A percentile compares a stretch with the other conserved stretches of the same genome.
Evolutionary conservation across 2,797 vertebrate genomes (phyloP).

Genomic region (Esox lucius): DNA sequence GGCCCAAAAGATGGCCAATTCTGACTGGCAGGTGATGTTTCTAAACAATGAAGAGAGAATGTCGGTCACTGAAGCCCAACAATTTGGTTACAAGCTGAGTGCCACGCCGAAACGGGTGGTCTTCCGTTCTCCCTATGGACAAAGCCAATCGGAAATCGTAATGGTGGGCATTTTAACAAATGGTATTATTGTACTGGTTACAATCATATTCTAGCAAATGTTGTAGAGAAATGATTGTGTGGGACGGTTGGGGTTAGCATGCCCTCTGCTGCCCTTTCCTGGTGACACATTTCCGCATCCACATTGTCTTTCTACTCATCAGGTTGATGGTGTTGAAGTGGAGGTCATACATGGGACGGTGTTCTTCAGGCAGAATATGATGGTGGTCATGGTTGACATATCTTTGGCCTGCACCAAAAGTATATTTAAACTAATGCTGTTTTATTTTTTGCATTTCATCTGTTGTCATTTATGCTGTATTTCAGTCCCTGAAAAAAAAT

Average conservation of each 20-base stretch:
- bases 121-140: constrained; percentile 62
- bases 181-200: not conserved
- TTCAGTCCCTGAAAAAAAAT: not conserved
- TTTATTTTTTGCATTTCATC: too few relatives aligned
- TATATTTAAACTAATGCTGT: constrained; percentile 43
- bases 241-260: too few relatives aligned
- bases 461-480: too few relatives aligned
- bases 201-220: too few relatives aligned
- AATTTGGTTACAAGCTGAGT: constrained; percentile 67
- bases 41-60: constrained; percentile 57
- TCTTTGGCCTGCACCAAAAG: constrained; percentile 76
- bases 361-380: constrained; percentile 74
- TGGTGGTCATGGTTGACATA: constrained; percentile 70
- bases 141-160: constrained; percentile 49
- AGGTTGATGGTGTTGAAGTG: constrained; percentile 54
- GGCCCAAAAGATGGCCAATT: constrained; percentile 47
- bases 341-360: constrained; percentile 53
- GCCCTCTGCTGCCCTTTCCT: not conserved
- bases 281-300: not conserved
- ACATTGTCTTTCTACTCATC: not conserved
- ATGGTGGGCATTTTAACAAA: constrained; percentile 43
- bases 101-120: constrained; percentile 56
- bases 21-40: constrained; percentile 72
- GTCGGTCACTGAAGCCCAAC: constrained; percentile 56
- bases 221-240: too few relatives aligned